phyloP scores from a whole-genome alignment of 1,140 invertebrate species.

The Drosophila bifasciata region DNA sequence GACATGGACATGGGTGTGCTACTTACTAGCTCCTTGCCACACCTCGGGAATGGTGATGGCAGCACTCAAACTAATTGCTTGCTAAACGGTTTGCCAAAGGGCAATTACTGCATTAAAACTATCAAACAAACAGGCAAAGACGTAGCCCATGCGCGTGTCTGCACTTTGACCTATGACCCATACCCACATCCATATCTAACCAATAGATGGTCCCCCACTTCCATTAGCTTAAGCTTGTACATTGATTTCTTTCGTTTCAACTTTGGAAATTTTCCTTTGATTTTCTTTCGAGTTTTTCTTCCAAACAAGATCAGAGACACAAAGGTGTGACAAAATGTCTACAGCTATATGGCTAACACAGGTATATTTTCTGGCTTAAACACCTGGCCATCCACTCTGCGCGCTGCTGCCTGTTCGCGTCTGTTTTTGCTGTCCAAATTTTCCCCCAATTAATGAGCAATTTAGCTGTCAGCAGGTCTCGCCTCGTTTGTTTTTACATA shows the following conservation, averaged over 20 bases:
- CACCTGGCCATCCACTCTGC: conserved; percentile 29
- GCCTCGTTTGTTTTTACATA: conserved; percentile 36
- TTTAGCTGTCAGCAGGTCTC: conserved; percentile 64
- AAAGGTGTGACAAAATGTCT: conserved; percentile 18
- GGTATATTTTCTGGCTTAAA: conserved; percentile 21
- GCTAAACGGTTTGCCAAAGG: conserved; percentile 67
- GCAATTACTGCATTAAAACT: conserved; percentile 74
- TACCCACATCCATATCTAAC: too few relatives aligned
- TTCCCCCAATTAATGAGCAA: conserved; percentile 74
- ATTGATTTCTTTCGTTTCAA: conserved; percentile 45
- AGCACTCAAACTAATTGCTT: conserved; percentile 76
- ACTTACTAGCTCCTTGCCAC: conserved; percentile 22
- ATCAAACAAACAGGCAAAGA: conserved; percentile 39
- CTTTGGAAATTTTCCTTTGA: conserved; percentile 47
- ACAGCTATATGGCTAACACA: not conserved
- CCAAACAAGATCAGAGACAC: conserved; percentile 14
- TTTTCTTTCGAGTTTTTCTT: conserved; percentile 49
- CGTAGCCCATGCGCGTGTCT: conserved; percentile 51
- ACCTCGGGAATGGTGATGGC: conserved; percentile 28
- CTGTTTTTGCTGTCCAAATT: conserved; percentile 22
- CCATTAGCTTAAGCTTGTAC: conserved; percentile 51
- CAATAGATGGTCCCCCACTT: not conserved
- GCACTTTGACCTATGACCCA: conserved; percentile 61
- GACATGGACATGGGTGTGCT: conserved; percentile 23
- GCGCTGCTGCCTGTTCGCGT: conserved; percentile 31